These are phyloP conservation scores for Australoheros facetus DNA, from an alignment of 2,797 vertebrate species.

Conservation along the genomic window DNA sequence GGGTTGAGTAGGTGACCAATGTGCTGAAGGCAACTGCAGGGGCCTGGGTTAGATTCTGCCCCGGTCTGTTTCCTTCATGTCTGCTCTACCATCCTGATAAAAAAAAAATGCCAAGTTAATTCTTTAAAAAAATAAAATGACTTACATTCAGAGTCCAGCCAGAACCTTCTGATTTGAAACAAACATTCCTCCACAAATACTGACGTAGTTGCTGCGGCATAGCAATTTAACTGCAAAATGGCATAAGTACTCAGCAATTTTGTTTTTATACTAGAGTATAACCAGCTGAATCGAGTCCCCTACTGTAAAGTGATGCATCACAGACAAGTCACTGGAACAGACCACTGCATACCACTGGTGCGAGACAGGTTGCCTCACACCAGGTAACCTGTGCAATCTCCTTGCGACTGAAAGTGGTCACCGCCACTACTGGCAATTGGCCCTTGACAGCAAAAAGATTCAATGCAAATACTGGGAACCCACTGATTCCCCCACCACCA, in stretches of 20 bases:
- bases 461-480: not conserved
- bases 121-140: not conserved
- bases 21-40: not conserved
- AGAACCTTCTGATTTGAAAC: not conserved
- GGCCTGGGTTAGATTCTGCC: too few species aligned
- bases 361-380: not conserved
- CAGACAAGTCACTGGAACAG: too few species aligned
- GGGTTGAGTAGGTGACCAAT: not conserved
- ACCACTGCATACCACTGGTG: too few species aligned
- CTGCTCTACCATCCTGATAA: not conserved
- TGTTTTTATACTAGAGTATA: not conserved
- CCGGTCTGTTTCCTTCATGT: not conserved
- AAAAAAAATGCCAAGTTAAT: not conserved
- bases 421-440: not conserved
- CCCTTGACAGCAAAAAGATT: not conserved
- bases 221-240: not conserved
- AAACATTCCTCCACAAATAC: not conserved
- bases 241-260: not conserved
- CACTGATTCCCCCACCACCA: not conserved
- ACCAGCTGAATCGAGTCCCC: not conserved
- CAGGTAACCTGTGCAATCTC: not conserved
- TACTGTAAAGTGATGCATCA: too few species aligned
- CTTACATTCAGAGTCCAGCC: not conserved
- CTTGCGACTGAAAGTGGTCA: too few species aligned
- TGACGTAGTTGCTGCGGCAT: not conserved